phyloP scores from a whole-genome alignment of 2,888 invertebrate genomes.

The Cotesia congregata region DNA sequence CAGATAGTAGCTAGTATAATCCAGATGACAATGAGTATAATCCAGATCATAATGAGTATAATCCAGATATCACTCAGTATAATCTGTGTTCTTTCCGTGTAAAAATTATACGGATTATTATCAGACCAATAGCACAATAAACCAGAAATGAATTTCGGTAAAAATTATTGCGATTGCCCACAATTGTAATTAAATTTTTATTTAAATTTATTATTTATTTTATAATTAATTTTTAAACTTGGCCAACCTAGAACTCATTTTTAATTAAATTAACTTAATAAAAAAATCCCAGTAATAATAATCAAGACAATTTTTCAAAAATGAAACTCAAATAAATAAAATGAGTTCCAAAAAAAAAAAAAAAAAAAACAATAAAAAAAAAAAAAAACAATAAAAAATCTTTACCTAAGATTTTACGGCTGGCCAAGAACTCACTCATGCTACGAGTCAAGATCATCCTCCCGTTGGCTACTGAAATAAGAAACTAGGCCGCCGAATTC shows the following conservation, averaged over 20 bases:
- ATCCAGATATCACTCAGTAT: no score
- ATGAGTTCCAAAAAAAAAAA: background rate
- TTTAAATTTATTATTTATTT: constrained; percentile 26
- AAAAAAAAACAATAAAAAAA: background rate
- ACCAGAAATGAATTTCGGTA: constrained; percentile 33
- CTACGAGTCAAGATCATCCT: constrained; percentile 89
- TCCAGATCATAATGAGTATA: no score
- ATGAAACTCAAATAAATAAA: background rate
- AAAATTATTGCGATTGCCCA: constrained; percentile 28
- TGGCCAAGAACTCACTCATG: constrained; percentile 69
- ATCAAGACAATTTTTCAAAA: constrained; percentile 1
- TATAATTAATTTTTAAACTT: constrained; percentile 45
- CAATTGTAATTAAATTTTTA: constrained; percentile 2
- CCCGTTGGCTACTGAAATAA: constrained; percentile 91
- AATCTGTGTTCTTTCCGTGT: no score
- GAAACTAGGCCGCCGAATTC: constrained; percentile 93
- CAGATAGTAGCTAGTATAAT: no score
- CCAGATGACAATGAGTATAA: no score
- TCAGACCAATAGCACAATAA: background rate
- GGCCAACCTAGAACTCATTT: constrained; percentile 41
- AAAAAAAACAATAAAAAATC: background rate
- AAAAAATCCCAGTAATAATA: background rate
- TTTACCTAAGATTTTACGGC: constrained; percentile 38
- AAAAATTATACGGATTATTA: no score
- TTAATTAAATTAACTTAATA: background rate